Conservation (phyloP, 2,888 invertebrate species). For the Drosophila trichaetosa region DNA sequence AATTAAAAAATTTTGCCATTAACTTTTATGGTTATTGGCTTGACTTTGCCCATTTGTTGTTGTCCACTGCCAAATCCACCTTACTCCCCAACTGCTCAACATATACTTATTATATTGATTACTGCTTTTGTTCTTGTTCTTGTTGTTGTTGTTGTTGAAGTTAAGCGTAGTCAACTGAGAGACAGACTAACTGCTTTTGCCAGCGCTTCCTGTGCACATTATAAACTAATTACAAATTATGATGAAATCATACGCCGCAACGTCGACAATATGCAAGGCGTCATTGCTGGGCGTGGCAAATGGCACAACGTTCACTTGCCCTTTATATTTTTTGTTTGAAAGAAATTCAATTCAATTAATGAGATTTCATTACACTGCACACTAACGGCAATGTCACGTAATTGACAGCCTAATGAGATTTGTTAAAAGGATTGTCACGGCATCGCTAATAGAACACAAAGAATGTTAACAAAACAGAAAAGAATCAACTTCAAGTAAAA, state of each 20-base stretch:
- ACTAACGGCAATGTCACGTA: conserved; percentile 64
- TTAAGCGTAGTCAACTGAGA: conserved; percentile 33
- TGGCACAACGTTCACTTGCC: conserved; percentile 12
- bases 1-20: conserved; percentile 76
- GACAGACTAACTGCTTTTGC: conserved; percentile 43
- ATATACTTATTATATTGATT: conserved; percentile 15
- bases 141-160: conserved; percentile 12
- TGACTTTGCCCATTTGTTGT: conserved; percentile 48
- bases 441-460: conserved; percentile 65
- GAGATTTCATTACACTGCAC: conserved; percentile 67
- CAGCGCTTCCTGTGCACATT: conserved; percentile 64
- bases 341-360: conserved; percentile 75
- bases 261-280: conserved; percentile 60
- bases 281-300: conserved; percentile 28
- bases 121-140: conserved; percentile 12
- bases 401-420: conserved; percentile 78
- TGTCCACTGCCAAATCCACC: conserved; percentile 6
- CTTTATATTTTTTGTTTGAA: conserved; percentile 59
- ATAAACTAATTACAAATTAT: conserved; percentile 80
- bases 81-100: background rate
- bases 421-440: conserved; percentile 75
- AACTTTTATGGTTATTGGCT: conserved; percentile 76
- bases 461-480: conserved; percentile 20
- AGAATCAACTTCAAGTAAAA: background rate
- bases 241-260: conserved; percentile 59